A percentile compares a stretch with the other conserved stretches of the same genome.
phyloP scores from a whole-genome alignment of 2,888 invertebrate species.

The Hypercompe scribonia region DNA sequence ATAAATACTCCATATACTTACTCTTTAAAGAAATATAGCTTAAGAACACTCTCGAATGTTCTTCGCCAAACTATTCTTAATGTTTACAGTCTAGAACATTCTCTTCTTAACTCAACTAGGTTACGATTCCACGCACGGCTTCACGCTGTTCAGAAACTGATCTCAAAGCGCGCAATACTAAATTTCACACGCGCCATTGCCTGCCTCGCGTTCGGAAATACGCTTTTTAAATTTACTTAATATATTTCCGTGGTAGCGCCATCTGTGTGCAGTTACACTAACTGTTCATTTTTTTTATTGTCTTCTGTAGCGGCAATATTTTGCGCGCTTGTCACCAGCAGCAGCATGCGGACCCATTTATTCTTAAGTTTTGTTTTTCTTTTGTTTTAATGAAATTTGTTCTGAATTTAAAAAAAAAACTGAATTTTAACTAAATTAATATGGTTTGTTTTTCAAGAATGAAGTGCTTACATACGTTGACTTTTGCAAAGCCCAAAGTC shows the following conservation, averaged over 20 bases:
- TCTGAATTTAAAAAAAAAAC: background rate
- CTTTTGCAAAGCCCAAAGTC: background rate
- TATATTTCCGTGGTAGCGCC: slow-evolving; percentile 77
- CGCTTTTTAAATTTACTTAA: slow-evolving; percentile 80
- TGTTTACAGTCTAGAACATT: background rate
- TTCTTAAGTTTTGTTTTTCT: slow-evolving; percentile 37
- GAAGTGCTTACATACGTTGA: background rate
- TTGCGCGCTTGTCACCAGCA: slow-evolving; percentile 44
- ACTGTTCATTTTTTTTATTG: slow-evolving; percentile 58
- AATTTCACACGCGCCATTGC: slow-evolving; percentile 80
- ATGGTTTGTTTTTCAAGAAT: background rate
- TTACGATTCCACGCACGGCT: slow-evolving; percentile 45
- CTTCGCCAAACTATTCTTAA: background rate
- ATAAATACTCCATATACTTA: background rate
- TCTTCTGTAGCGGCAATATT: slow-evolving; percentile 48
- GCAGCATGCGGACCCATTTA: slow-evolving; percentile 44
- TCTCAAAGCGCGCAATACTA: slow-evolving; percentile 68
- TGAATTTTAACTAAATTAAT: background rate
- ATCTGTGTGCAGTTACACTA: slow-evolving; percentile 68
- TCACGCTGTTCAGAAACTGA: slow-evolving; percentile 35
- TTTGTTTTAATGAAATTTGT: slow-evolving; percentile 18
- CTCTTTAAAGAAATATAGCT: background rate
- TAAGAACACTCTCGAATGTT: slow-evolving; percentile 17
- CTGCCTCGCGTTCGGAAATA: slow-evolving; percentile 58
- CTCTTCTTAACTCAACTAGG: slow-evolving; percentile 12